Conservation (phyloP, 2,113 vertebrate species). For the Murina feae region DNA sequence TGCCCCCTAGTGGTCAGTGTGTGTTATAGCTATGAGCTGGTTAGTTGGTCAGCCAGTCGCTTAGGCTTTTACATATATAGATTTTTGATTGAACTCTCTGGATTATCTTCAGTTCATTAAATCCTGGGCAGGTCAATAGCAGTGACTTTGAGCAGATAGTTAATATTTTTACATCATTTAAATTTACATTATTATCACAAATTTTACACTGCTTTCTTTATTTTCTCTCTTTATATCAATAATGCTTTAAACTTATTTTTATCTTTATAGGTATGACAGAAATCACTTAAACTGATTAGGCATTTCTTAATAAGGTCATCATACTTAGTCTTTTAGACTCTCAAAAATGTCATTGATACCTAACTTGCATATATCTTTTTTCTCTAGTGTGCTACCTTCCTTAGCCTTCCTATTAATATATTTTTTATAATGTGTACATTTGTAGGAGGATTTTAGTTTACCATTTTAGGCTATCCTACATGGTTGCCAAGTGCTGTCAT, state of each 20-base stretch:
- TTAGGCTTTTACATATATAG: too few relatives aligned
- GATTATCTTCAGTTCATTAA: not conserved
- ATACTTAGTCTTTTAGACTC: not conserved
- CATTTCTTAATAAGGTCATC: conserved; percentile 38
- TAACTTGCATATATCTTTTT: not conserved
- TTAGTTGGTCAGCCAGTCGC: too few relatives aligned
- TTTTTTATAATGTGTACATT: not conserved
- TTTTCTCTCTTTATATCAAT: conserved; percentile 11
- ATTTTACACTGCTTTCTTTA: conserved; percentile 13
- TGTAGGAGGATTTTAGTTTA: conserved; percentile 42
- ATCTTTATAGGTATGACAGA: not conserved
- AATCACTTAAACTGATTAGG: not conserved
- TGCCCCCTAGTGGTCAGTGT: too few relatives aligned
- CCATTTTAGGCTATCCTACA: not conserved
- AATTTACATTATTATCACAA: not conserved
- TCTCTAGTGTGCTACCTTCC: not conserved
- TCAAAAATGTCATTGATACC: not conserved
- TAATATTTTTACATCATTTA: conserved; percentile 30
- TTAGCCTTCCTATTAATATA: not conserved
- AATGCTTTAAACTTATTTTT: conserved; percentile 21
- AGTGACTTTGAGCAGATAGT: not conserved
- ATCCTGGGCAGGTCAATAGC: not conserved
- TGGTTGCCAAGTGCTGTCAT: not conserved
- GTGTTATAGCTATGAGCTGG: too few relatives aligned
- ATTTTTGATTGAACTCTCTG: not conserved